Evolutionary conservation across 2,113 vertebrate genomes (phyloP), one percentile per base, ranked within the genome.

Genomic region (Cebus imitator): DNA sequence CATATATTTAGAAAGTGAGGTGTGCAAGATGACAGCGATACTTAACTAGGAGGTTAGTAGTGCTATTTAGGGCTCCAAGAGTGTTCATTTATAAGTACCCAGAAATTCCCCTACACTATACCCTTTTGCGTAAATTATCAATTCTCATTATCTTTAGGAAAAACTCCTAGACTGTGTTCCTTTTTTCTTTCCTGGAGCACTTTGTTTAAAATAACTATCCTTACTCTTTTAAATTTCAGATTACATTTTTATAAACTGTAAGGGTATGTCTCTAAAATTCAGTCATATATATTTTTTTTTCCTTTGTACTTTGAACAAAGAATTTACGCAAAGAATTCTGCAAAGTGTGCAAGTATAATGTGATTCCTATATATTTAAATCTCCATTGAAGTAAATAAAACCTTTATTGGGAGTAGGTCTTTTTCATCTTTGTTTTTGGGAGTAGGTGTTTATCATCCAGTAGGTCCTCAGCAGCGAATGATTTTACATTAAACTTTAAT

Each of bases 231-330:
- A 30, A 80, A 9, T 70, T 80, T 93, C 55, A 87, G 32, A 80
- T 96, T 57, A 85, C 12, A 35, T 90, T 85, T 88, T 96, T 68
- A 43, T 68, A 82, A 58, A 37, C 4, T 97, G 40, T 93, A 75
- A 73, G 11, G 25, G 2, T 61, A 37, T 87, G 27, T 94, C 43
- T 86, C 27, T 91, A 79, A 95, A 92, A 68, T 30, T 23, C 55
- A 78, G 3, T 86, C 48, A 40, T 48, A 40, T 23, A 30, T 75
- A 23, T 55, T 50, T 48, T 52, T 61, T 76, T 30, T 11, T 5
- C n/a, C 14, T 68, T 81, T 37, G n/a, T 48, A 43, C 40, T 83
- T 80, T 48, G 12, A 61, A 35, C 45, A 85, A 96, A 87, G 72
- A 82, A 61, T 68, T 79, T 50, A 61, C 81, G 12, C 58, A 87